phyloP scores from a whole-genome alignment of 2,797 vertebrate species.

The Fratercula arctica region DNA sequence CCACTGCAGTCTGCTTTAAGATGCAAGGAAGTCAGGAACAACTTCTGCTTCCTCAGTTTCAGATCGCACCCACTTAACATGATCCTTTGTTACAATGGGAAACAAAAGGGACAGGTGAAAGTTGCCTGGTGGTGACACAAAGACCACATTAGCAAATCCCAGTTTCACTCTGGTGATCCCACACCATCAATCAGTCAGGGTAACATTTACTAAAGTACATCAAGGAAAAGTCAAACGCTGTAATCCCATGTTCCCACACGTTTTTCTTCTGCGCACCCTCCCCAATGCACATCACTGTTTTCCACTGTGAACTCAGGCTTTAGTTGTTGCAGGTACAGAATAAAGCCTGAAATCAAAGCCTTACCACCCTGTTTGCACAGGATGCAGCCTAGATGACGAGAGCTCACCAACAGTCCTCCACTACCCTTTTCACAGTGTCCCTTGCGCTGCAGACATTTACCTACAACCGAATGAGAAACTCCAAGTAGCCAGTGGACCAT shows the following conservation, averaged over 20 bases:
- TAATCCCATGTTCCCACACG: neutral
- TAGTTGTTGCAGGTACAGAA: neutral
- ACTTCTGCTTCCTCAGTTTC: neutral
- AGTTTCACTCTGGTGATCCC: neutral
- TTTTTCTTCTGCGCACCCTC: neutral
- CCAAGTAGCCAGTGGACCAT: neutral
- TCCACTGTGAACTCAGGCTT: neutral
- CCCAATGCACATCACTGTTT: accelerated
- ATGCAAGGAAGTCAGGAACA: neutral
- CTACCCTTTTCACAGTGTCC: neutral
- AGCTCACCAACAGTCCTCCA: neutral
- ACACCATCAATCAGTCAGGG: neutral
- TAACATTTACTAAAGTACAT: neutral
- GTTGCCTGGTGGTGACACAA: accelerated
- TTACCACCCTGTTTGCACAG: neutral
- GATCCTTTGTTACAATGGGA: neutral
- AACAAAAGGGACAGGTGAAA: neutral
- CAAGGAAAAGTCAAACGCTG: neutral
- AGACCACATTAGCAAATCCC: neutral
- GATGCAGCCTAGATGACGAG: neutral
- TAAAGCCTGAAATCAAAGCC: neutral
- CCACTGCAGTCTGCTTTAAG: neutral
- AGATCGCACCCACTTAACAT: accelerated
- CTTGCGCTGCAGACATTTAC: neutral
- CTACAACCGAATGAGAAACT: neutral